Percentiles rank a stretch among this genome's conserved stretches.
Conservation (phyloP, 1,140 invertebrate species). For the Aporrectodea caliginosa region DNA sequence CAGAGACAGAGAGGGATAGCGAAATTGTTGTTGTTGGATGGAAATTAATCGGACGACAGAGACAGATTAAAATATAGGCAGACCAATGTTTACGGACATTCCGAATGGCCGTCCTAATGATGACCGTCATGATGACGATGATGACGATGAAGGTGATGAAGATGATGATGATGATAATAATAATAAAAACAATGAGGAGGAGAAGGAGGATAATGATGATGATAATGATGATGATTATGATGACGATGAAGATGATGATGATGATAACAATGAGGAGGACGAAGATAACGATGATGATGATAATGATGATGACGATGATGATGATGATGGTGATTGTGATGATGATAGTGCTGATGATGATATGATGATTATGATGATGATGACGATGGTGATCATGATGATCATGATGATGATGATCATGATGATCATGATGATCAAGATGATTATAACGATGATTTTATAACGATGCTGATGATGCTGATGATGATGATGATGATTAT, state of each 20-base stretch:
- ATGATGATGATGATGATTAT: background rate
- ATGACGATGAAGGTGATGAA: background rate
- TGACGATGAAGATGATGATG: background rate
- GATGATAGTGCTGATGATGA: background rate
- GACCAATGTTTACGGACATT: too few relatives aligned
- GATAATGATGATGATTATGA: background rate
- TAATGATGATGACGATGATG: background rate
- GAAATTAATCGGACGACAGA: too few relatives aligned
- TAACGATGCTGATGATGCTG: background rate
- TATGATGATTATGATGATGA: background rate
- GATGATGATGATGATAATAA: background rate
- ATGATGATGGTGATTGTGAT: background rate
- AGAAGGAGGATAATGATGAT: background rate
- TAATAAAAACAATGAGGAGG: background rate
- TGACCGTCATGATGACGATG: too few relatives aligned
- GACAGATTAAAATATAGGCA: too few relatives aligned
- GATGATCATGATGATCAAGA: background rate
- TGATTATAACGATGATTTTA: background rate
- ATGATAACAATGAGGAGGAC: background rate
- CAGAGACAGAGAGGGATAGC: too few relatives aligned
- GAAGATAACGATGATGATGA: background rate
- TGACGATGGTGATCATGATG: background rate
- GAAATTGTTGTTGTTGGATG: too few relatives aligned
- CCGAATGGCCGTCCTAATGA: too few relatives aligned
- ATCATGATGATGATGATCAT: background rate